These are phyloP conservation scores for Machimus rusticus DNA, from an alignment of 2,888 invertebrate genomes.

Conservation along the genomic window DNA sequence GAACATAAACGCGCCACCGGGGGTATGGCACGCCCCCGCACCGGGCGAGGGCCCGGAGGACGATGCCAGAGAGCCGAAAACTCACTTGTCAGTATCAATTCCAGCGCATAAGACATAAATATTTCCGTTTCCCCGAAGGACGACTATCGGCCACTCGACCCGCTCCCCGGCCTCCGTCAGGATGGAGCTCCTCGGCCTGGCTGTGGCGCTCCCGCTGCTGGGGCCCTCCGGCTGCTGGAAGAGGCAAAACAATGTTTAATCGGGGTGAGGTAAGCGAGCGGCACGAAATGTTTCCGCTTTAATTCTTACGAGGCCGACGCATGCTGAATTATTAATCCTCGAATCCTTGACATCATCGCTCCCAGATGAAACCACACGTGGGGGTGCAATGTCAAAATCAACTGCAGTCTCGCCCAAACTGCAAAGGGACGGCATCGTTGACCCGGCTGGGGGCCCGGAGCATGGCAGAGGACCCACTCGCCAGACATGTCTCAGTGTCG, in stretches of 20 bases:
- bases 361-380: slow-evolving; percentile 49
- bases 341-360: slow-evolving; percentile 45
- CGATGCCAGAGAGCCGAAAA: slow-evolving; percentile 30
- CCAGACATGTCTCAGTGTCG: slow-evolving; percentile 64
- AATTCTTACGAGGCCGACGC: slow-evolving; percentile 42
- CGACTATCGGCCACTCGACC: slow-evolving; percentile 76
- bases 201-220: background rate
- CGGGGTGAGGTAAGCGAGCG: background rate
- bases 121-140: slow-evolving; percentile 85
- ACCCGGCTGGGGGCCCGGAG: slow-evolving; percentile 53
- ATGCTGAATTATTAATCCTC: slow-evolving; percentile 46
- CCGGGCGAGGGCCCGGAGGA: background rate
- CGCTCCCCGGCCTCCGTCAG: slow-evolving; percentile 49
- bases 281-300: slow-evolving; percentile 34
- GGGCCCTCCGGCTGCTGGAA: background rate
- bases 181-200: background rate
- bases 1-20: background rate
- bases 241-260: slow-evolving; percentile 51
- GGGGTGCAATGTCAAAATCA: slow-evolving; percentile 83
- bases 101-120: slow-evolving; percentile 68
- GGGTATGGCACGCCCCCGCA: background rate
- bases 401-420: slow-evolving; percentile 85
- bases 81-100: slow-evolving; percentile 63
- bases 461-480: slow-evolving; percentile 64
- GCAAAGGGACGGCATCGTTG: slow-evolving; percentile 56